Evolutionary conservation across 2,113 vertebrate species (phyloP), one percentile per base, ranked within the genome.

Genomic region (Ginglymostoma cirratum): DNA sequence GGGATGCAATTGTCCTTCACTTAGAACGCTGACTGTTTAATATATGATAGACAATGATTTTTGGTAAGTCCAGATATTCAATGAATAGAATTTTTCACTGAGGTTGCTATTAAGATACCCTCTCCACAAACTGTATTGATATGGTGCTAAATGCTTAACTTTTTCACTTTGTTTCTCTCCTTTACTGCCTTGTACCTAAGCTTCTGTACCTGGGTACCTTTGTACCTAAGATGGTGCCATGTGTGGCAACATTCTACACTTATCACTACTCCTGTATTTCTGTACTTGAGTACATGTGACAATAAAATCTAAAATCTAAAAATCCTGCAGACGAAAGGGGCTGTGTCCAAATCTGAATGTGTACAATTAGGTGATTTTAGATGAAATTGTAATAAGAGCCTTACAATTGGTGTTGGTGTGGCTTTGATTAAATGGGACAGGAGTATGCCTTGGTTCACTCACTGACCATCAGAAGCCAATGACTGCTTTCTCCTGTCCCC

Each of bases 41-140:
- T 92, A 61, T 65, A n/a, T 30, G n/a, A 65, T 65, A n/a, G 30
- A 92, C 61, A 92, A 55, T 92, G 34, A 1, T 61, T 61, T 92
- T 92, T 92, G 87, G 55, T 92, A 34, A 92, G 55, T n/a, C 27
- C 55, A 92, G 55, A 61, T 61, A n/a, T 61, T 92, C 87, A 67
- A 93, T 93, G 15, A 66, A 65, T 19, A 38, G 89, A 93, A 66
- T 38, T 93, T 38, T 34, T 66, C 65, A 19, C 34, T 92, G 89
- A 65, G 55, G 5, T 66, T 5, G 4, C 55, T 61, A 61, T 61
- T 10, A 61, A 61, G 55, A 61, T 10, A 23, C 17, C 61, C 34
- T 8, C 61, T 38, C 89, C 5, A 66, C 89, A 93, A 67, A 67
- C 23, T 3, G 7, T 30, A 61, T 17, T 38, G 3, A 1, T 92